Conservation (phyloP, 2,113 vertebrate species). For the Campylorhamphus procurvoides region DNA sequence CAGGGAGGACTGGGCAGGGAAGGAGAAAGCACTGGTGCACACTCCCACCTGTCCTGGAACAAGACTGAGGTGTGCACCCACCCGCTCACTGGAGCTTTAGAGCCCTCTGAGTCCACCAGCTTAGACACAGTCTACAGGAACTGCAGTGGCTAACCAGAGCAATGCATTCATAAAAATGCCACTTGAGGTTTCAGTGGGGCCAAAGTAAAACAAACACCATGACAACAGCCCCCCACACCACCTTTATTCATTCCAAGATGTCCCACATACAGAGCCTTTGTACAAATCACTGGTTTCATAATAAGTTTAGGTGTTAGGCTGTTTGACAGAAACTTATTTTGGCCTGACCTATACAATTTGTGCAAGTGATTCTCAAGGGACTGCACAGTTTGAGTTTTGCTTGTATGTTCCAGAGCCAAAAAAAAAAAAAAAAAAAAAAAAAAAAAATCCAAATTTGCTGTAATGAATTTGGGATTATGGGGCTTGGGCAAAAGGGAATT, state of each 20-base stretch:
- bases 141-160: not conserved
- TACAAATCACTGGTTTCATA: constrained; percentile 60
- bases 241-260: not conserved
- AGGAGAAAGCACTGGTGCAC: not conserved
- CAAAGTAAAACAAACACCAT: not conserved
- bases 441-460: constrained; percentile 65
- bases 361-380: constrained; percentile 62
- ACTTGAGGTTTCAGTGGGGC: not conserved
- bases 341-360: constrained; percentile 66
- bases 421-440: constrained; percentile 11
- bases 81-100: fast-evolving
- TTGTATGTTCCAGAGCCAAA: constrained; percentile 59
- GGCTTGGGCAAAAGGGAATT: constrained; percentile 63
- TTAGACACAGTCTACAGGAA: not conserved
- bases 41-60: not conserved
- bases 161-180: not conserved
- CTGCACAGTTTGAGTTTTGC: constrained; percentile 54
- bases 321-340: constrained; percentile 76
- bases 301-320: constrained; percentile 77
- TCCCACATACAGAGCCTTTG: constrained; percentile 3
- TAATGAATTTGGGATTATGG: constrained; percentile 73
- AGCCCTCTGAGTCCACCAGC: not conserved
- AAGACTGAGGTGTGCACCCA: not conserved
- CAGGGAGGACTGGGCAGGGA: not conserved
- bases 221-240: not conserved